These are phyloP conservation scores for Alectoris magna DNA, from an alignment of 2,797 vertebrate species.

Conservation along the genomic window DNA sequence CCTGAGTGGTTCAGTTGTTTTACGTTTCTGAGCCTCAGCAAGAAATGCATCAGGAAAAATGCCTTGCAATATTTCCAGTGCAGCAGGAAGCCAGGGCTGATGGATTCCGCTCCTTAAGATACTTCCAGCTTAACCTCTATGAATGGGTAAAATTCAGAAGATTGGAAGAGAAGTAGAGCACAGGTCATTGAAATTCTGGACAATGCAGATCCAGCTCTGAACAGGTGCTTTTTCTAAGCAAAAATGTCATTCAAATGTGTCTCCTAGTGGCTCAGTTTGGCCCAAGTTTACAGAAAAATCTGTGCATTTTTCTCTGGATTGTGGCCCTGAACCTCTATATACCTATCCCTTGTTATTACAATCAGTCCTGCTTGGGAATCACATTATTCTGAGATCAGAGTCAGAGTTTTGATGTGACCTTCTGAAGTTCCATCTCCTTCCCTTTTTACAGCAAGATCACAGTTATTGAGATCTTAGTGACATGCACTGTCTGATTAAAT, in stretches of 20 bases:
- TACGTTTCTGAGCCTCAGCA: background rate
- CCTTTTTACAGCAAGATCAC: conserved; percentile 28
- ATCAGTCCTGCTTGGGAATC: background rate
- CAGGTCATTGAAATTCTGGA: background rate
- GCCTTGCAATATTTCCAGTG: background rate
- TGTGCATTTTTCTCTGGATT: background rate
- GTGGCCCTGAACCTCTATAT: background rate
- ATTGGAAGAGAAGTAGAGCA: background rate
- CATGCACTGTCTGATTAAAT: conserved; percentile 41
- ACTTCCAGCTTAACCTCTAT: background rate
- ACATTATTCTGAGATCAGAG: background rate
- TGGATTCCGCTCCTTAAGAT: background rate
- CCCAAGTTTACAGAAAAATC: background rate
- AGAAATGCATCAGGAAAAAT: background rate
- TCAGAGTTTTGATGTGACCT: conserved; percentile 30
- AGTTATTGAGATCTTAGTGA: conserved; percentile 49
- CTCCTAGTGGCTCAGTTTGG: background rate
- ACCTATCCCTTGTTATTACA: background rate
- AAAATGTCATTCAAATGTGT: background rate
- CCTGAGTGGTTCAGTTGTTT: background rate
- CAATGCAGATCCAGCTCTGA: background rate
- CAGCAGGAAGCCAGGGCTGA: background rate
- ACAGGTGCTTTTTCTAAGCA: conserved; percentile 11
- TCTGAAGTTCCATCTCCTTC: conserved; percentile 40
- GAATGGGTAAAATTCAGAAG: background rate